phyloP scores from a whole-genome alignment of 1,140 invertebrate species.

The Pseudomyrmex dendroicus region DNA sequence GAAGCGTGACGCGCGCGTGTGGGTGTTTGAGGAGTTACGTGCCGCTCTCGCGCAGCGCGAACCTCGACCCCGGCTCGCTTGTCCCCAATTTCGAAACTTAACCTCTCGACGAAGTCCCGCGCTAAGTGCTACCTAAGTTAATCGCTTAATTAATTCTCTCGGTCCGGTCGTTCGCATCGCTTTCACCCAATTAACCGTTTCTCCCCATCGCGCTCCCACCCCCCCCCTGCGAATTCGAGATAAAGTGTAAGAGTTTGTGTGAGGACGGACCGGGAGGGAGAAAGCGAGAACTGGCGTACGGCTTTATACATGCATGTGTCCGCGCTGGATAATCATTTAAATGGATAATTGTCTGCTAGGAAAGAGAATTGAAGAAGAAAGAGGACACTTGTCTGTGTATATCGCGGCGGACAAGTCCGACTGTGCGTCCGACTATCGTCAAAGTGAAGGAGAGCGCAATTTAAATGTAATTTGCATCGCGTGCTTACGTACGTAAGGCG shows the following conservation, averaged over 20 bases:
- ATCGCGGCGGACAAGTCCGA: constrained; percentile 1
- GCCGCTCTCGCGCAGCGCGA: constrained; percentile 61
- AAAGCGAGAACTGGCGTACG: constrained; percentile 2
- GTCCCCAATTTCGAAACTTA: constrained; percentile 78
- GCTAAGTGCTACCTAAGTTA: constrained; percentile 71
- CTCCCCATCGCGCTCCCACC: background rate
- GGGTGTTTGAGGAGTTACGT: constrained; percentile 57
- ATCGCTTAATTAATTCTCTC: constrained; percentile 77
- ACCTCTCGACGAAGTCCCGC: constrained; percentile 71
- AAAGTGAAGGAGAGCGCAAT: constrained; percentile 26
- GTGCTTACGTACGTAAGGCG: background rate
- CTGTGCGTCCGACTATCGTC: background rate
- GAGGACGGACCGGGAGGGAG: background rate
- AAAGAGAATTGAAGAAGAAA: constrained; percentile 7
- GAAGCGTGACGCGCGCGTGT: constrained; percentile 28
- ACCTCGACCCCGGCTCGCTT: constrained; percentile 70
- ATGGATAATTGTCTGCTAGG: constrained; percentile 51
- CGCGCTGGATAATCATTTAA: constrained; percentile 46
- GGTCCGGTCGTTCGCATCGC: constrained; percentile 73
- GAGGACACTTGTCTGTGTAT: background rate
- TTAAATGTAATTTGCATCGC: constrained; percentile 47
- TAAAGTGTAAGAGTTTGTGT: constrained; percentile 26
- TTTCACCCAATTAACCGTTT: constrained; percentile 74
- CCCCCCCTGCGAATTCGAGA: constrained; percentile 61
- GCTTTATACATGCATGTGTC: background rate